Conservation (phyloP, 2,113 vertebrate genomes). For the Coracopsis vasa region DNA sequence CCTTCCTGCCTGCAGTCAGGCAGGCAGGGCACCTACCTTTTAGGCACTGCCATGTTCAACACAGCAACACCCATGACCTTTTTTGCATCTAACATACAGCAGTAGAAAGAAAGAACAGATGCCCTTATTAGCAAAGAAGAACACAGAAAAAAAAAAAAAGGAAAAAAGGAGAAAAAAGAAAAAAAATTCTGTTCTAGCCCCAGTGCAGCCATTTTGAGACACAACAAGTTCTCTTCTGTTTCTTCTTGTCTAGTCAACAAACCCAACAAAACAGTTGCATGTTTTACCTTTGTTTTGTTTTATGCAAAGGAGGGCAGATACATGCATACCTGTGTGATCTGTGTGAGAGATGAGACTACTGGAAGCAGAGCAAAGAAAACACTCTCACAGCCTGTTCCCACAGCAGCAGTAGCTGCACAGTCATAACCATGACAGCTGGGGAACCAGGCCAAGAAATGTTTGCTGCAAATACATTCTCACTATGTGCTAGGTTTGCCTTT, state of each 20-base stretch:
- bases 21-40: neutral
- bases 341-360: neutral
- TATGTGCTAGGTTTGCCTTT: neutral
- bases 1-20: neutral
- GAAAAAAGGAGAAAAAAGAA: rapidly evolving
- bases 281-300: neutral
- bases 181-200: neutral
- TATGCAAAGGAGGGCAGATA: neutral
- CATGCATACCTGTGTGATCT: neutral
- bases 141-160: neutral
- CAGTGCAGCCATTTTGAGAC: neutral
- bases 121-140: neutral
- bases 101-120: neutral
- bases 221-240: neutral
- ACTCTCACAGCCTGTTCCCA: neutral
- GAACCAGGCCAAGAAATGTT: constrained; percentile 53
- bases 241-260: neutral
- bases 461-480: constrained; percentile 53
- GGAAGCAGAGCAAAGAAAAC: constrained; percentile 31
- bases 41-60: neutral
- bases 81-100: neutral
- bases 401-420: constrained; percentile 36
- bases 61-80: neutral
- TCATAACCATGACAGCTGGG: constrained; percentile 49
- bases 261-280: neutral